Evolutionary conservation across 2,888 invertebrate species (phyloP).

Genomic region (Laspeyria flexula): DNA sequence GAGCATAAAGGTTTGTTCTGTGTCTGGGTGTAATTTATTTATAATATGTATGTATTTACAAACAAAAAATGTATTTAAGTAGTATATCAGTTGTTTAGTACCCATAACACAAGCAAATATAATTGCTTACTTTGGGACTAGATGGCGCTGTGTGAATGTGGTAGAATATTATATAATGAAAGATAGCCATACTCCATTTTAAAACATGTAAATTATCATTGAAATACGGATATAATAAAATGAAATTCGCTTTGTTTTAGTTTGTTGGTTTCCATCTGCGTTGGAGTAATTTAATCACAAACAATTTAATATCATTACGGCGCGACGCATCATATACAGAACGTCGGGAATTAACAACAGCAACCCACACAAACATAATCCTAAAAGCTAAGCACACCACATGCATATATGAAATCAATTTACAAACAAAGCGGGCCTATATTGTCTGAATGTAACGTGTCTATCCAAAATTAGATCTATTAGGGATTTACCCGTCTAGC

Average conservation of each 20-base stretch:
- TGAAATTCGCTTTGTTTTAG: too few relatives aligned
- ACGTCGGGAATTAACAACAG: not conserved
- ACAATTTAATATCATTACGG: not conserved
- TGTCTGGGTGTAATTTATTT: too few relatives aligned
- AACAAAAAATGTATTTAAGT: too few relatives aligned
- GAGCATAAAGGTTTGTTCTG: too few relatives aligned
- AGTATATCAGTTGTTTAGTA: too few relatives aligned
- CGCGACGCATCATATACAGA: not conserved
- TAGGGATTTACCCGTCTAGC: conserved; percentile 45
- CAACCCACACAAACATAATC: conserved; percentile 17
- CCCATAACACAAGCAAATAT: too few relatives aligned
- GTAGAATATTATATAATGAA: too few relatives aligned
- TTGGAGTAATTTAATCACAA: not conserved
- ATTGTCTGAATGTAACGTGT: conserved; percentile 45
- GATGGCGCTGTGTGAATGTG: too few relatives aligned
- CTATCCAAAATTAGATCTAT: conserved; percentile 64
- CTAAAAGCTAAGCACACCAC: conserved; percentile 18
- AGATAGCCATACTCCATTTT: not conserved
- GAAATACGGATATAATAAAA: too few relatives aligned
- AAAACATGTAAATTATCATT: not conserved
- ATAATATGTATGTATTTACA: too few relatives aligned
- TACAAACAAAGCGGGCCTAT: conserved; percentile 33
- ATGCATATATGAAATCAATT: conserved; percentile 42
- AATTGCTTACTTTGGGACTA: too few relatives aligned
- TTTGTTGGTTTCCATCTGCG: not conserved